phyloP scores from a whole-genome alignment of 2,113 vertebrate species.

The Prochilodus magdalenae region DNA sequence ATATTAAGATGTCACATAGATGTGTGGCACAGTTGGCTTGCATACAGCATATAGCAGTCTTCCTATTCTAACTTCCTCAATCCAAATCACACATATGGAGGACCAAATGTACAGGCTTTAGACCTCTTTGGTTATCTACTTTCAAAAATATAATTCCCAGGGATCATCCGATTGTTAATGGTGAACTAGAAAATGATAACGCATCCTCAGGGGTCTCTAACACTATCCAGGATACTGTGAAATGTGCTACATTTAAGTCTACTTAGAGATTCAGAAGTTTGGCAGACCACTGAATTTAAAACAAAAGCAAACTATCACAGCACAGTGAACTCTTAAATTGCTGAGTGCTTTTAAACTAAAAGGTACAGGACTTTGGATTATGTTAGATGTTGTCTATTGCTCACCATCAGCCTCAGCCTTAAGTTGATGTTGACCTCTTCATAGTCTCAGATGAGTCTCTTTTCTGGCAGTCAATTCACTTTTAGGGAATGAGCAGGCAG shows the following conservation, averaged over 20 bases:
- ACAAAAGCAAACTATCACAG: background rate
- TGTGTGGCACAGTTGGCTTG: background rate
- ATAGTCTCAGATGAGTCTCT: background rate
- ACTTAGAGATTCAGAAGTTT: background rate
- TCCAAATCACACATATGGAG: too few relatives aligned
- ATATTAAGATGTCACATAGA: too few relatives aligned
- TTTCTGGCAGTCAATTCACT: background rate
- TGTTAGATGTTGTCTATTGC: background rate
- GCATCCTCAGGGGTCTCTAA: background rate
- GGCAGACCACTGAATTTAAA: too few relatives aligned
- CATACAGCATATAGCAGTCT: background rate
- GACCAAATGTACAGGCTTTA: too few relatives aligned
- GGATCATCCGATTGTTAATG: too few relatives aligned
- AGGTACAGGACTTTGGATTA: background rate
- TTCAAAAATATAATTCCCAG: too few relatives aligned
- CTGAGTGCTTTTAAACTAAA: background rate
- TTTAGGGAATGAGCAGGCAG: background rate
- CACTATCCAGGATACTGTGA: too few relatives aligned
- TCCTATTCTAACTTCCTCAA: background rate
- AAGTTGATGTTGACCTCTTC: conserved; percentile 1
- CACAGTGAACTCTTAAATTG: background rate
- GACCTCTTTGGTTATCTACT: too few relatives aligned
- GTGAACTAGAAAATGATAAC: too few relatives aligned
- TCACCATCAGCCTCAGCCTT: background rate
- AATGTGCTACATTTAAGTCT: background rate